Evolutionary conservation across 1,140 invertebrate species (phyloP).

Genomic region (Euwallacea similis): DNA sequence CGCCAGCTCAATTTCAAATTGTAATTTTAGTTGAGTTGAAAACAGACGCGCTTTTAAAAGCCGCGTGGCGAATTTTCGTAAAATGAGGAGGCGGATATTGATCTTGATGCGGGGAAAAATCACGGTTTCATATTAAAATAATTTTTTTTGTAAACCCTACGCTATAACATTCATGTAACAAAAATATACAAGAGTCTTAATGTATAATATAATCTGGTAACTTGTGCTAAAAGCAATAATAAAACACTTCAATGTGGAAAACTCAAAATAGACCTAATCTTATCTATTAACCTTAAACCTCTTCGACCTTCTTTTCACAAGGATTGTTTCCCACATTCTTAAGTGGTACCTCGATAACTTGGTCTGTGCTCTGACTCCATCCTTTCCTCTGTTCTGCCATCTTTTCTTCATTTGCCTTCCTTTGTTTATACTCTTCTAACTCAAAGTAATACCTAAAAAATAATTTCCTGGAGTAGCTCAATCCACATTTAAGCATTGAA

Average conservation of each 20-base stretch:
- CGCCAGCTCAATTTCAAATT: constrained; percentile 25
- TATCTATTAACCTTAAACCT: too few species aligned
- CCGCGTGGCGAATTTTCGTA: neutral
- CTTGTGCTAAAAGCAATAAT: too few species aligned
- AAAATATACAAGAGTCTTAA: too few species aligned
- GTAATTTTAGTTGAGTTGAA: constrained; percentile 21
- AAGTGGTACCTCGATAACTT: constrained; percentile 31
- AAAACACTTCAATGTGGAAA: too few species aligned
- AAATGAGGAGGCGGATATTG: too few species aligned
- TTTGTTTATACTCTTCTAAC: constrained; percentile 76
- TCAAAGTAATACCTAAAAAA: constrained; percentile 81
- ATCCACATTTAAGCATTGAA: neutral
- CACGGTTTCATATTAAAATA: too few species aligned
- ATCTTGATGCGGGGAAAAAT: too few species aligned
- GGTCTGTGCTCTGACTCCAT: constrained; percentile 43
- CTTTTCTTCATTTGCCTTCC: constrained; percentile 59
- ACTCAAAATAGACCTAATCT: too few species aligned
- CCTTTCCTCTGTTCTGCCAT: constrained; percentile 57
- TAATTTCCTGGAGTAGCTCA: neutral
- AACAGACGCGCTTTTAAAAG: constrained; percentile 9
- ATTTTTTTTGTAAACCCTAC: too few species aligned
- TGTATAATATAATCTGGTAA: too few species aligned
- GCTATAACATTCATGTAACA: too few species aligned
- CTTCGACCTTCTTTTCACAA: too few species aligned
- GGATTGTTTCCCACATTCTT: constrained; percentile 16